Conservation (phyloP, 2,113 vertebrate species). For the Apteryx mantelli region DNA sequence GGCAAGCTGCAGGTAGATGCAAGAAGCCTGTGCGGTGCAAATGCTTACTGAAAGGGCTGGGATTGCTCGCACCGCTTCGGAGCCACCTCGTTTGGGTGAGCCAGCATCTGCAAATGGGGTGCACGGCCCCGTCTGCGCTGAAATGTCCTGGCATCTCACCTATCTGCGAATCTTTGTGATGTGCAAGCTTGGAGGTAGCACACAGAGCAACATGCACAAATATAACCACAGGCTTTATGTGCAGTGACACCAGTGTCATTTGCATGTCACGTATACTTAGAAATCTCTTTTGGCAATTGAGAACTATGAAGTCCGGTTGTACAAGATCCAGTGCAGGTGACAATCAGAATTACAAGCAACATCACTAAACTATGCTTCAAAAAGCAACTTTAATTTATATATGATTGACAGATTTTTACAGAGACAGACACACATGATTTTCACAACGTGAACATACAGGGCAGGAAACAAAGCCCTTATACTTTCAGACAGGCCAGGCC, state of each 20-base stretch:
- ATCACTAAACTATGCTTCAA: neutral
- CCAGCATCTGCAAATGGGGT: rapidly evolving
- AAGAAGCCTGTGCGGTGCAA: neutral
- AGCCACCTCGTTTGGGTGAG: neutral
- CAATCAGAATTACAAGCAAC: constrained; percentile 22
- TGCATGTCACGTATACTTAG: constrained; percentile 7
- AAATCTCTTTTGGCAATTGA: constrained; percentile 14
- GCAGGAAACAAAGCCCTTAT: neutral
- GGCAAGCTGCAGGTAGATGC: neutral
- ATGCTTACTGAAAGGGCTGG: rapidly evolving
- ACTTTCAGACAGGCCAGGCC: neutral
- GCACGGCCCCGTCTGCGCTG: rapidly evolving
- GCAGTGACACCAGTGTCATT: constrained; percentile 28
- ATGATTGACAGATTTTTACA: constrained; percentile 20
- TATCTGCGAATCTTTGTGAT: neutral
- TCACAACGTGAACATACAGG: neutral
- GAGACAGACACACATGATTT: neutral
- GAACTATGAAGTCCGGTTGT: neutral
- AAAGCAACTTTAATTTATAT: constrained; percentile 14
- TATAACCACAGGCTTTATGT: neutral
- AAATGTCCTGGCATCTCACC: rapidly evolving
- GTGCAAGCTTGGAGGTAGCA: neutral
- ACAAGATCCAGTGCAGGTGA: neutral
- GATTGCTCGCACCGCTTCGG: rapidly evolving
- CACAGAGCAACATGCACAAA: neutral